Conservation (phyloP, 2,113 vertebrate genomes). For the Gymnorhina tibicen region DNA sequence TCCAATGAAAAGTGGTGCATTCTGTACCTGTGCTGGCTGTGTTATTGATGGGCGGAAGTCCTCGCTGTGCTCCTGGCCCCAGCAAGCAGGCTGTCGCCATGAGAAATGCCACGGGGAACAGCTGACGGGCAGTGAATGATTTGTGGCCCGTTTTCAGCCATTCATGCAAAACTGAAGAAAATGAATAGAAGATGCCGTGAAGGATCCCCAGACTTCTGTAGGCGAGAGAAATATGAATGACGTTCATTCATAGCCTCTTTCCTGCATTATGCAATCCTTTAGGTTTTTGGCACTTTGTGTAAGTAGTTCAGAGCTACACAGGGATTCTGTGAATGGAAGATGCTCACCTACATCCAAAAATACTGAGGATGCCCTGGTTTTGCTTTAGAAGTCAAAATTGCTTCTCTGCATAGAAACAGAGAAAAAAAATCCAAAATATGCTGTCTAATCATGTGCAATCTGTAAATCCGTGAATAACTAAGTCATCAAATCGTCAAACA, state of each 20-base stretch:
- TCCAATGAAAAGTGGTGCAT: fast-evolving
- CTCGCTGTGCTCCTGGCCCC: neutral
- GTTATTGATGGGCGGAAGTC: neutral
- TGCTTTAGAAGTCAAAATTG: neutral
- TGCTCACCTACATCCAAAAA: neutral
- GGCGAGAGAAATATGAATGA: neutral
- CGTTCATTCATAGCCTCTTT: neutral
- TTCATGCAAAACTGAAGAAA: neutral
- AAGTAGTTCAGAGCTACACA: neutral
- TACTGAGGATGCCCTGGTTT: neutral
- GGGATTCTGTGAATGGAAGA: neutral
- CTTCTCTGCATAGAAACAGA: neutral
- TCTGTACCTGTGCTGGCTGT: neutral
- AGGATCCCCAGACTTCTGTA: neutral
- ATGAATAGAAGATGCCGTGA: neutral
- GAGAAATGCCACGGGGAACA: neutral
- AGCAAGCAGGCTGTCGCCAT: neutral
- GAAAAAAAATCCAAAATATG: neutral
- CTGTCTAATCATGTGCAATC: neutral
- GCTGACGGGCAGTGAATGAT: neutral
- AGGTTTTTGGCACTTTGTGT: neutral
- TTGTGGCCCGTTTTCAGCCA: neutral
- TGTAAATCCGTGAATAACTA: neutral
- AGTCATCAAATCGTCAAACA: slow-evolving; percentile 18
- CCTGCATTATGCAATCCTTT: neutral